phyloP scores from a whole-genome alignment of 2,113 vertebrate genomes.

The Sceloporus undulatus region DNA sequence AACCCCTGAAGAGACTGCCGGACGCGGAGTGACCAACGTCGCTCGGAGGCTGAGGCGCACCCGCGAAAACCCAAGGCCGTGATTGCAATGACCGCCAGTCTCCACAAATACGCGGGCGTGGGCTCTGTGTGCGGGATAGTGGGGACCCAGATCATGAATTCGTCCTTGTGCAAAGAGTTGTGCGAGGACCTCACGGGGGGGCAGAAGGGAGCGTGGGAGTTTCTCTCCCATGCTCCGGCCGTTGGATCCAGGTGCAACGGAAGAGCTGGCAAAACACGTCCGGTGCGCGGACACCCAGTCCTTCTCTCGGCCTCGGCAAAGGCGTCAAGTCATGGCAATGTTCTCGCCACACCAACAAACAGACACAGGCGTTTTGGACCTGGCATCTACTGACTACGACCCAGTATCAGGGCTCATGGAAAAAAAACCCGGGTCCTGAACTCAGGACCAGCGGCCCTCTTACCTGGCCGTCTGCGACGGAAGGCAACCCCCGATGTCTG shows the following conservation, averaged over 20 bases:
- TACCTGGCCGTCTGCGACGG: conserved; percentile 84
- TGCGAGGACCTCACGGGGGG: conserved; percentile 81
- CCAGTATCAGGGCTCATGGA: conserved; percentile 81
- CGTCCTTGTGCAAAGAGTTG: conserved; percentile 72
- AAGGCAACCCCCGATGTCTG: conserved; percentile 72
- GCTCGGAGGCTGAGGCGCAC: conserved; percentile 82
- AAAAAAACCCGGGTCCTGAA: conserved; percentile 83
- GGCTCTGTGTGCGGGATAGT: conserved; percentile 79
- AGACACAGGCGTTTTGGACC: conserved; percentile 74
- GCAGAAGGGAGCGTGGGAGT: conserved; percentile 91
- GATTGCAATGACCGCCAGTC: conserved; percentile 90
- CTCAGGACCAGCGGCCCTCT: conserved; percentile 85
- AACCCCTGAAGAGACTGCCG: conserved; percentile 52
- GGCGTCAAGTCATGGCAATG: conserved; percentile 73
- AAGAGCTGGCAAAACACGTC: neutral
- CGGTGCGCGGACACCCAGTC: neutral
- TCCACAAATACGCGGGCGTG: conserved; percentile 63
- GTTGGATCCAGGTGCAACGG: neutral
- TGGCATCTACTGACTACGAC: conserved; percentile 89
- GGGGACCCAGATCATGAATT: conserved; percentile 79
- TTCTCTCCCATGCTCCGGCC: conserved; percentile 68
- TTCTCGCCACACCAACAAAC: conserved; percentile 90
- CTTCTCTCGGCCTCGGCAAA: neutral
- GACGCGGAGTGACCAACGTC: conserved; percentile 88
- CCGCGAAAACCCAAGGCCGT: conserved; percentile 72